These are phyloP conservation scores for Leptobrachium ailaonicum DNA, from an alignment of 2,113 vertebrate genomes.

Conservation along the genomic window DNA sequence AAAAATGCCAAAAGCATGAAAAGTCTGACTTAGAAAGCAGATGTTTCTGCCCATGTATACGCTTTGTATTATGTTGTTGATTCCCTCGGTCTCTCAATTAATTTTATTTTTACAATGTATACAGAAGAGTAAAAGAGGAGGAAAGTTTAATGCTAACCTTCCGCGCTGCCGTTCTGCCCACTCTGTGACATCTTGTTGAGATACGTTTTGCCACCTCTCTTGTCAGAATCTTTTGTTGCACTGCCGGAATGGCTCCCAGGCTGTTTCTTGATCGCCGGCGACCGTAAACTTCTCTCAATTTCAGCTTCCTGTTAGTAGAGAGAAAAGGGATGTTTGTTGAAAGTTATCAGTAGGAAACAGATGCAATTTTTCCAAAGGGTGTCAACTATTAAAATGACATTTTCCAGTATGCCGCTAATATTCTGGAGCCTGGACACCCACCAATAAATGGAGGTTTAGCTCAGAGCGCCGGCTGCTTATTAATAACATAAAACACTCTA, in stretches of 20 bases:
- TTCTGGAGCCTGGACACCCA: constrained; percentile 44
- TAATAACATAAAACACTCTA: not conserved
- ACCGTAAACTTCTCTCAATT: constrained; percentile 64
- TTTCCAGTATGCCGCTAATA: constrained; percentile 49
- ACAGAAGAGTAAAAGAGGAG: constrained; percentile 42
- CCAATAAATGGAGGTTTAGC: not conserved
- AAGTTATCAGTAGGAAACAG: constrained; percentile 59
- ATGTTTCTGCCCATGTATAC: no score
- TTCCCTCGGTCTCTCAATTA: not conserved
- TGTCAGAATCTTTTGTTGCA: constrained; percentile 55
- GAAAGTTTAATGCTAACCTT: constrained; percentile 63
- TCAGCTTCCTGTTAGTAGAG: constrained; percentile 69
- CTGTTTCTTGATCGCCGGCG: constrained; percentile 58
- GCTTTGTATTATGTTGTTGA: not conserved
- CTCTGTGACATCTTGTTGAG: constrained; percentile 68
- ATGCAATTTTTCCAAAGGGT: constrained; percentile 39
- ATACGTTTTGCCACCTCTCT: constrained; percentile 63
- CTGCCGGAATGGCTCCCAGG: constrained; percentile 54
- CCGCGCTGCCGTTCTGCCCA: constrained; percentile 52
- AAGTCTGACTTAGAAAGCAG: no score
- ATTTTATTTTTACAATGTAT: not conserved
- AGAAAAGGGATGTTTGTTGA: constrained; percentile 59
- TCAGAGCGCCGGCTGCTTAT: not conserved
- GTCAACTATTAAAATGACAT: constrained; percentile 34
- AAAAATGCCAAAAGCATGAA: no score